Percentiles rank a stretch among this genome's conserved stretches.
phyloP scores from a whole-genome alignment of 1,140 invertebrate genomes.

The Scaptomyza pallida region DNA sequence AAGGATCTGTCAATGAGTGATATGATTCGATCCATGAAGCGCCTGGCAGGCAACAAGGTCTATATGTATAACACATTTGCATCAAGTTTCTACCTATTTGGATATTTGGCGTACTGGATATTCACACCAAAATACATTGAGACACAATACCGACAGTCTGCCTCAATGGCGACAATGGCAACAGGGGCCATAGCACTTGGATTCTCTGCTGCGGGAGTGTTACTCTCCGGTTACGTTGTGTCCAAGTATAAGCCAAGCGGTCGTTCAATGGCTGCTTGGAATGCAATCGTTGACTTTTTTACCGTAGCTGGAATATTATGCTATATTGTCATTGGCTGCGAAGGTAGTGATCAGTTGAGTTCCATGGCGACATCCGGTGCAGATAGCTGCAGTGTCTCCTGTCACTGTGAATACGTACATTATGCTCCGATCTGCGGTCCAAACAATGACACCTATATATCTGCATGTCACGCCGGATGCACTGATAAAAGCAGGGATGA shows the following conservation, averaged over 20 bases:
- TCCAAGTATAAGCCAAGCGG: constrained; percentile 89
- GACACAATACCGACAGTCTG: constrained; percentile 89
- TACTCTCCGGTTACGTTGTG: constrained; percentile 88
- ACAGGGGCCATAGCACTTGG: constrained; percentile 89
- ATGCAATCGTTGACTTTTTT: constrained; percentile 88
- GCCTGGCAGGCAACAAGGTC: constrained; percentile 86
- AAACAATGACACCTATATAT: constrained; percentile 87
- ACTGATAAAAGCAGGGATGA: constrained; percentile 57
- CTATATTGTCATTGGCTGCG: constrained; percentile 89
- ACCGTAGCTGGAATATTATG: constrained; percentile 87
- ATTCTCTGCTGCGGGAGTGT: constrained; percentile 89
- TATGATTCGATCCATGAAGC: constrained; percentile 56
- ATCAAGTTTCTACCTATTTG: constrained; percentile 88
- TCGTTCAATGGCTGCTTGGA: constrained; percentile 88
- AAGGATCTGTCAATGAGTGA: constrained; percentile 54
- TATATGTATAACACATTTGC: constrained; percentile 88
- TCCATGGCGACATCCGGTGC: constrained; percentile 33
- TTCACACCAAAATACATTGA: constrained; percentile 92
- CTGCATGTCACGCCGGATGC: constrained; percentile 90
- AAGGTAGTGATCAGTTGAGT: constrained; percentile 76
- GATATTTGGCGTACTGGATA: constrained; percentile 90
- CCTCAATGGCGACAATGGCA: constrained; percentile 87
- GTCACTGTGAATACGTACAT: constrained; percentile 88
- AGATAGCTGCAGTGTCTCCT: constrained; percentile 86
- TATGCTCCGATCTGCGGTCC: constrained; percentile 88